Percentiles rank a stretch among this genome's conserved stretches.
These are phyloP conservation scores for Cepaea hortensis DNA, from an alignment of 2,888 invertebrate genomes.

Conservation along the genomic window DNA sequence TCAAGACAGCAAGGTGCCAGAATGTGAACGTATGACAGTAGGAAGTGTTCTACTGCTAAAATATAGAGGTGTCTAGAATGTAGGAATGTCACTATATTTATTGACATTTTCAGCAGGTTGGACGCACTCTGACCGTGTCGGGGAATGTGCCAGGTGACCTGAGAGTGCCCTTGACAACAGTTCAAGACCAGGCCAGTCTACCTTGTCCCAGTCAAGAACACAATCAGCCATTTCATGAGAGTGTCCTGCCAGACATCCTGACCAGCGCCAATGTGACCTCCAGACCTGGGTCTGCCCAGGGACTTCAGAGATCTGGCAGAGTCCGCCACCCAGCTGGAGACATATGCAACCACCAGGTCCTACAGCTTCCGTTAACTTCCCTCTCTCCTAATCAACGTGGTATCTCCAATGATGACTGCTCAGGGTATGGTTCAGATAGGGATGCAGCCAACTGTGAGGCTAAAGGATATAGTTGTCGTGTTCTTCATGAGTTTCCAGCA, in stretches of 20 bases:
- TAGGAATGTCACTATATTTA: too few species aligned
- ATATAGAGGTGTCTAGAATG: too few species aligned
- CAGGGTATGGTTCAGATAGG: constrained; percentile 27
- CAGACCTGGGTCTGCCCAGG: neutral
- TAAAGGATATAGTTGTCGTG: neutral
- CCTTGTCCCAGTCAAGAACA: neutral
- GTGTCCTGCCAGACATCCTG: neutral
- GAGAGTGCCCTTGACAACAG: constrained; percentile 2
- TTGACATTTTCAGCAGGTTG: neutral
- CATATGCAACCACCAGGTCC: neutral
- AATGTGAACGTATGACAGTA: too few species aligned
- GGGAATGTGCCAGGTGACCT: constrained; percentile 16
- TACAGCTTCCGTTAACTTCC: neutral
- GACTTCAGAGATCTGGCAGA: neutral
- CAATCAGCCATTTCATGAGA: neutral
- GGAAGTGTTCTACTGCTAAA: too few species aligned
- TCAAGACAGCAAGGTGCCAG: too few species aligned
- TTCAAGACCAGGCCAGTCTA: constrained; percentile 10
- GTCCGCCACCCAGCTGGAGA: constrained; percentile 40
- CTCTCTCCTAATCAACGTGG: neutral
- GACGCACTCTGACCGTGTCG: constrained; percentile 14
- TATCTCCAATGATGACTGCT: constrained; percentile 3
- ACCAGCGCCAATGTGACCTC: neutral
- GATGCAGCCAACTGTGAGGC: neutral
- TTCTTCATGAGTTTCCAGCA: neutral